phyloP scores from a whole-genome alignment of 92 coral and sea anemone species.

The Zoanthus sociatus region DNA sequence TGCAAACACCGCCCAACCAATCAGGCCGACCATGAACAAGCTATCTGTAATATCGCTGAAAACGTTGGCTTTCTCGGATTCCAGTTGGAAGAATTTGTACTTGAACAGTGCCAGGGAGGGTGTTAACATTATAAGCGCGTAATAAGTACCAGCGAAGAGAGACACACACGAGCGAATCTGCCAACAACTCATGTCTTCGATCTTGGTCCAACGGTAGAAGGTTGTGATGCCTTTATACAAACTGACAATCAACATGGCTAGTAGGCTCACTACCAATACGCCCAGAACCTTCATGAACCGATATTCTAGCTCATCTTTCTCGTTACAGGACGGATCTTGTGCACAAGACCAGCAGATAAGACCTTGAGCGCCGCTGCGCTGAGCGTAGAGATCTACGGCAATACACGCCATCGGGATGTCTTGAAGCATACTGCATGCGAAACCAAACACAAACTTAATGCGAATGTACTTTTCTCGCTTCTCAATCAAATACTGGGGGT shows the following conservation, averaged over 20 bases:
- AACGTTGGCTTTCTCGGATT: slow-evolving; percentile 65
- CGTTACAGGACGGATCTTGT: slow-evolving; percentile 64
- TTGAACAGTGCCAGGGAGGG: slow-evolving; percentile 78
- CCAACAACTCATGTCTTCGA: slow-evolving; percentile 77
- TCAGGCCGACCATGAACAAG: slow-evolving; percentile 79
- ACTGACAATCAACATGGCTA: slow-evolving; percentile 65
- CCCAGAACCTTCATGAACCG: slow-evolving; percentile 62
- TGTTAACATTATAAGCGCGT: slow-evolving; percentile 71
- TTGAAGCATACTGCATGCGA: slow-evolving; percentile 78
- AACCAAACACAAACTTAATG: slow-evolving; percentile 76
- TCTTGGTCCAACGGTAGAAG: slow-evolving; percentile 85
- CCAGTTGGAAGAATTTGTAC: slow-evolving; percentile 75
- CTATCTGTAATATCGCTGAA: slow-evolving; percentile 82
- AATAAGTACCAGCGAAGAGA: slow-evolving; percentile 78
- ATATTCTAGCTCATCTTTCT: slow-evolving; percentile 61
- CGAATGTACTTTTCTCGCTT: slow-evolving; percentile 68
- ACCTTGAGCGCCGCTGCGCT: slow-evolving; percentile 75
- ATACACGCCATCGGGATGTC: slow-evolving; percentile 81
- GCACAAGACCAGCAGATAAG: slow-evolving; percentile 80
- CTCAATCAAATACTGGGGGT: slow-evolving; percentile 60
- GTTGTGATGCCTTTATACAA: slow-evolving; percentile 76
- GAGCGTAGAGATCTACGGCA: slow-evolving; percentile 68
- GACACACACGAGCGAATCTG: slow-evolving; percentile 86
- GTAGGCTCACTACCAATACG: slow-evolving; percentile 63
- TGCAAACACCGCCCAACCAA: slow-evolving; percentile 80